Percentiles rank a stretch among this genome's conserved stretches.
Evolutionary conservation across 2,888 invertebrate genomes (phyloP).

Genomic region (Thyatira batis): DNA sequence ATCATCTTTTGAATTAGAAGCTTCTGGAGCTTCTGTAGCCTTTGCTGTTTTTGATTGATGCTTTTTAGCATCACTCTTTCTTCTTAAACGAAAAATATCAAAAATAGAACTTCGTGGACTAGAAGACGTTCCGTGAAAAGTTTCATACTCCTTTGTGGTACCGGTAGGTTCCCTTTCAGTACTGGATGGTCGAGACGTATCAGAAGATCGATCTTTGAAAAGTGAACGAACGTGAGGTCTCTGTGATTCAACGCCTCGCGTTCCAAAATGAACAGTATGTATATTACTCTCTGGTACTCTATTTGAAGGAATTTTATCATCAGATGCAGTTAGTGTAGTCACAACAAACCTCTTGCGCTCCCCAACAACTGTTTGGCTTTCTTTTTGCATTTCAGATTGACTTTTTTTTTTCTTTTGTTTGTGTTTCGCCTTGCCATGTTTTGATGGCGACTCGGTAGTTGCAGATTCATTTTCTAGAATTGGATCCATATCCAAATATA

Average conservation of each 20-base stretch:
- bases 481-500: conserved; percentile 68
- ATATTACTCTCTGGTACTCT: conserved; percentile 65
- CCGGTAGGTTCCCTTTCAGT: conserved; percentile 62
- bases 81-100: conserved; percentile 76
- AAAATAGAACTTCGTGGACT: conserved; percentile 78
- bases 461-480: conserved; percentile 78
- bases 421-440: conserved; percentile 70
- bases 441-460: conserved; percentile 63
- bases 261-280: conserved; percentile 78
- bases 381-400: conserved; percentile 50
- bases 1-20: conserved; percentile 49
- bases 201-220: conserved; percentile 67
- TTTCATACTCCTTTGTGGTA: conserved; percentile 70
- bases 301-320: conserved; percentile 60
- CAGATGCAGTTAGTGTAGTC: conserved; percentile 63
- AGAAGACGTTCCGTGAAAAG: conserved; percentile 77
- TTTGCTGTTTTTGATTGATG: conserved; percentile 56
- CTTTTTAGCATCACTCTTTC: conserved; percentile 77
- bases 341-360: conserved; percentile 73
- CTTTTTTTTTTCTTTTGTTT: conserved; percentile 73
- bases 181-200: conserved; percentile 66
- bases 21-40: conserved; percentile 62
- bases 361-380: conserved; percentile 71
- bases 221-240: conserved; percentile 73
- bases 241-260: conserved; percentile 73